Percentiles rank a stretch among this genome's conserved stretches.
Conservation (phyloP, 2,888 invertebrate genomes). For the Catocala nupta region DNA sequence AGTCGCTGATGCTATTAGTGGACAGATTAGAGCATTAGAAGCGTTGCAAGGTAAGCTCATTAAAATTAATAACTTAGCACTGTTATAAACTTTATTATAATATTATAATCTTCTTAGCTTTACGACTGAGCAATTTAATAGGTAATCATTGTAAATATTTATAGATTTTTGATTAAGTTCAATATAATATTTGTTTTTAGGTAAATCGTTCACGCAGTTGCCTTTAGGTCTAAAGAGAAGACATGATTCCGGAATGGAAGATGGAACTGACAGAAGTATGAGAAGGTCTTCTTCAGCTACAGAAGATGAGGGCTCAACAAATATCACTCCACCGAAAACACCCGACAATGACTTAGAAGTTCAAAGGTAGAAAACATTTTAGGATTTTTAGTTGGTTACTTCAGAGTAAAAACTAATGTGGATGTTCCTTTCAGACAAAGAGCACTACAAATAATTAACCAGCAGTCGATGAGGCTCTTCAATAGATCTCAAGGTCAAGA, state of each 20-base stretch:
- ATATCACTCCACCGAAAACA: constrained; percentile 84
- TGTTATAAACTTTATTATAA: constrained; percentile 35
- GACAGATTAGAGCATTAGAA: constrained; percentile 89
- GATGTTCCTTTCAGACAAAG: constrained; percentile 72
- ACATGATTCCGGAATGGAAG: constrained; percentile 77
- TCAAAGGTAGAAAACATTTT: constrained; percentile 66
- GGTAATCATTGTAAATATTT: constrained; percentile 18
- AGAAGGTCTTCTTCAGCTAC: constrained; percentile 82
- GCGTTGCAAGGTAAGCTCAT: constrained; percentile 89
- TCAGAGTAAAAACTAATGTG: constrained; percentile 10
- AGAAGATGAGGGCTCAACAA: constrained; percentile 83
- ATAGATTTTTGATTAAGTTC: constrained; percentile 31
- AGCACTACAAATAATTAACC: constrained; percentile 81
- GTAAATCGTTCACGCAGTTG: constrained; percentile 81
- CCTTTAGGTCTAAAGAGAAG: constrained; percentile 79
- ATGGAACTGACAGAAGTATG: constrained; percentile 73
- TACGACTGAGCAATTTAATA: constrained; percentile 31
- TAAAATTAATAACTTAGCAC: constrained; percentile 32
- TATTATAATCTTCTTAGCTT: constrained; percentile 33
- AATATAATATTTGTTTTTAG: constrained; percentile 53
- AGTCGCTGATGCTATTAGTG: constrained; percentile 90
- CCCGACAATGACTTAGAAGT: constrained; percentile 83
- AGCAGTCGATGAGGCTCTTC: constrained; percentile 81
- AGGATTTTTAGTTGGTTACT: background rate
- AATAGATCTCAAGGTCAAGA: constrained; percentile 76